These are phyloP conservation scores for Phortica okadai DNA, from an alignment of 2,888 invertebrate species.

Conservation along the genomic window DNA sequence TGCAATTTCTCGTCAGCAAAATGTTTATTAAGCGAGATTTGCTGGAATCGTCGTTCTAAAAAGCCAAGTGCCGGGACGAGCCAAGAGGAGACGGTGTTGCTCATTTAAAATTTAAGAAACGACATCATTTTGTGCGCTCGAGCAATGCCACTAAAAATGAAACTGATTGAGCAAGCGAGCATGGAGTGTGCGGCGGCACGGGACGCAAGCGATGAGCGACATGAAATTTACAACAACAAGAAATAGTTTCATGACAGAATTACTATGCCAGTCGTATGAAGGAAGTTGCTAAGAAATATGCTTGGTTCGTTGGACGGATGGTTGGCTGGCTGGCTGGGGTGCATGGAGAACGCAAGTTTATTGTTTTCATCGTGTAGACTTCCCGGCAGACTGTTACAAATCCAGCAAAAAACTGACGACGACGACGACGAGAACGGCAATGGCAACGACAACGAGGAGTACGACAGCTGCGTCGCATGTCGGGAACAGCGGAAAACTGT, in stretches of 20 bases:
- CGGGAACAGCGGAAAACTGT: too few relatives aligned
- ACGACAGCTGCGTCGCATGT: not conserved
- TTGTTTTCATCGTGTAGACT: conserved; percentile 44
- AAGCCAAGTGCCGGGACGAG: not conserved
- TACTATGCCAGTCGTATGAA: not conserved
- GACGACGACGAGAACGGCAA: conserved; percentile 12
- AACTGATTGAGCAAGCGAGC: conserved; percentile 2
- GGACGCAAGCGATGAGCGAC: not conserved
- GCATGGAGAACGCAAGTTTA: conserved; percentile 37
- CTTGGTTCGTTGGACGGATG: not conserved
- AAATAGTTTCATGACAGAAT: not conserved
- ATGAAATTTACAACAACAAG: not conserved
- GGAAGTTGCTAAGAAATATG: not conserved
- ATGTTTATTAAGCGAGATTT: conserved; percentile 33
- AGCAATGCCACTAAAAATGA: conserved; percentile 18
- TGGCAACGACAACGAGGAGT: not conserved
- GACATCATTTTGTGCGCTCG: conserved; percentile 30
- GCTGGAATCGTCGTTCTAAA: conserved; percentile 37
- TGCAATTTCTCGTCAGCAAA: not conserved
- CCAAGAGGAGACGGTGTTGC: not conserved
- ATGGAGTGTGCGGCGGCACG: not conserved
- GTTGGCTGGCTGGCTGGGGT: not conserved
- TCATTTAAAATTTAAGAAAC: conserved; percentile 40
- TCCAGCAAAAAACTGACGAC: conserved; percentile 23
- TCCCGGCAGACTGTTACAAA: conserved; percentile 14